Percentiles rank a stretch among this genome's conserved stretches.
phyloP scores from a whole-genome alignment of 2,113 vertebrate species.

The Mobula birostris region DNA sequence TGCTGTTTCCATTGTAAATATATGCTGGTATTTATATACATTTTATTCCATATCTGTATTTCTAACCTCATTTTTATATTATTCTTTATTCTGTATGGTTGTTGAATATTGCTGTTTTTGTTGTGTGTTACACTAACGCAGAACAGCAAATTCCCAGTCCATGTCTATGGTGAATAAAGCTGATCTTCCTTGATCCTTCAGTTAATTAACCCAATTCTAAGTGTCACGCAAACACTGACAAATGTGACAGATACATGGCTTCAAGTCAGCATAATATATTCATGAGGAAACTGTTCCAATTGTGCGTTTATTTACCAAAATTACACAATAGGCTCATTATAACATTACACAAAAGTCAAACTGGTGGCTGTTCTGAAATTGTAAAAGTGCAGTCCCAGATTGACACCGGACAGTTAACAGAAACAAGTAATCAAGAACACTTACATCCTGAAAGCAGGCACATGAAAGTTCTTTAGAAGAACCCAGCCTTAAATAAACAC shows the following conservation, averaged over 20 bases:
- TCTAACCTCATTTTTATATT: no score
- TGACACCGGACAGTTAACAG: neutral
- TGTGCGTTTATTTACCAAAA: neutral
- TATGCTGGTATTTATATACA: no score
- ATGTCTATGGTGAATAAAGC: no score
- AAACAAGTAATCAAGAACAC: neutral
- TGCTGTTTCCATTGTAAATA: no score
- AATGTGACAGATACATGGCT: neutral
- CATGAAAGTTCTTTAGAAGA: neutral
- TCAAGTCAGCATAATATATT: neutral
- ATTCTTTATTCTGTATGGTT: no score
- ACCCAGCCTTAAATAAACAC: conserved; percentile 7
- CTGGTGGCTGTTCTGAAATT: neutral
- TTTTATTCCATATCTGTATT: no score
- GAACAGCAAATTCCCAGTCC: no score
- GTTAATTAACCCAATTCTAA: neutral
- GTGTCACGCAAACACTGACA: neutral
- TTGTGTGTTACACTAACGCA: no score
- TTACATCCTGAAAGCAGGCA: neutral
- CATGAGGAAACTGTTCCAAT: neutral
- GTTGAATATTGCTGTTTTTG: no score
- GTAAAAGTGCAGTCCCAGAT: neutral
- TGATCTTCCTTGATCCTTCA: neutral
- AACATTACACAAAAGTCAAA: neutral
- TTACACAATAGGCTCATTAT: neutral